Conservation (phyloP, 2,797 vertebrate genomes). For the Poecile montanus region DNA sequence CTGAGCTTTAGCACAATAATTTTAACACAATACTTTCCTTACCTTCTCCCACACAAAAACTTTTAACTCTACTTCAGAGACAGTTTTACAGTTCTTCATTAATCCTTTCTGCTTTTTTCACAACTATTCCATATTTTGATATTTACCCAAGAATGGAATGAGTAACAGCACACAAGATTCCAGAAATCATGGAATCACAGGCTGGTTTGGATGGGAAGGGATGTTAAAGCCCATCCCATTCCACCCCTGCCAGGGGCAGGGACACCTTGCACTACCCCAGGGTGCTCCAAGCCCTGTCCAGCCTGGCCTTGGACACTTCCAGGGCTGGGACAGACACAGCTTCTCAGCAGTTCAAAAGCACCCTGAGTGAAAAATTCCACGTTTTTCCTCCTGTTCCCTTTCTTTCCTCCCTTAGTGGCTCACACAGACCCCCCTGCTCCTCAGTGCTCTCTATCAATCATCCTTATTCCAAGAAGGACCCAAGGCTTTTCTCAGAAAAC, state of each 20-base stretch:
- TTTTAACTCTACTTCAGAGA: background rate
- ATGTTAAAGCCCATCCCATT: background rate
- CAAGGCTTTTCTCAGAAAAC: background rate
- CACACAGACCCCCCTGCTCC: background rate
- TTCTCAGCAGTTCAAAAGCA: background rate
- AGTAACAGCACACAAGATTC: background rate
- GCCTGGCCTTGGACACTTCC: background rate
- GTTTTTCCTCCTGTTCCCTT: background rate
- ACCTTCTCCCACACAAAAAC: background rate
- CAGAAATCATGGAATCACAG: background rate
- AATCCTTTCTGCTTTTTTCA: background rate
- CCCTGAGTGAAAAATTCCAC: background rate
- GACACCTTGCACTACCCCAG: background rate
- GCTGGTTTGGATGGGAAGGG: background rate
- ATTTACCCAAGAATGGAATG: background rate
- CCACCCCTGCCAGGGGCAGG: background rate
- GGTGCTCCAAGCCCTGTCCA: background rate
- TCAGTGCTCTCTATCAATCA: background rate
- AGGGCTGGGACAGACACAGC: background rate
- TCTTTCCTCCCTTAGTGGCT: background rate
- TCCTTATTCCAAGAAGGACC: background rate
- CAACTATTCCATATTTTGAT: background rate
- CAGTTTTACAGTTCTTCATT: background rate
- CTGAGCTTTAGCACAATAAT: background rate
- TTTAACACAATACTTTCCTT: background rate